Percentiles rank a stretch among this genome's conserved stretches.
Evolutionary conservation across 2,888 invertebrate genomes (phyloP).

Genomic region (Sisyra terminalis): DNA sequence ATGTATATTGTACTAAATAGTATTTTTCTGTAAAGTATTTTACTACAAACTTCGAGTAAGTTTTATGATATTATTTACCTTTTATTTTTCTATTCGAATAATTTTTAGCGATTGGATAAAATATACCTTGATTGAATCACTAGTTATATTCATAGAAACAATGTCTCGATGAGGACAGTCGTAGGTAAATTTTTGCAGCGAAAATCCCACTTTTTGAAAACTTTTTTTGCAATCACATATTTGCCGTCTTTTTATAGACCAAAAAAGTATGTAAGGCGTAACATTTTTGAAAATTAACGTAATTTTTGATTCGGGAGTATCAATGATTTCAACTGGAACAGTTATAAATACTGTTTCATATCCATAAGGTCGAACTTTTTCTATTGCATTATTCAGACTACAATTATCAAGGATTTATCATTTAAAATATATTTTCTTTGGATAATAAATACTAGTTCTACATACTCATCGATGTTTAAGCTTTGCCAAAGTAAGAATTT

Average conservation of each 20-base stretch:
- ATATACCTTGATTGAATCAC: slow-evolving; percentile 19
- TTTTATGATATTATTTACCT: no score
- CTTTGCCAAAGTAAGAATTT: slow-evolving; percentile 26
- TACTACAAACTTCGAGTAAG: no score
- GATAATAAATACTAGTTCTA: no score
- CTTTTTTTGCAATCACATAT: slow-evolving; percentile 21
- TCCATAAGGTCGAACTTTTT: slow-evolving; percentile 15
- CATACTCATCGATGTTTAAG: slow-evolving; percentile 25
- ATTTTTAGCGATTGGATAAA: no score
- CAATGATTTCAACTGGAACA: slow-evolving; percentile 20
- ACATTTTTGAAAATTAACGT: slow-evolving; percentile 21
- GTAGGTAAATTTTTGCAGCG: slow-evolving; percentile 17
- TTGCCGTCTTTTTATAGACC: slow-evolving; percentile 20
- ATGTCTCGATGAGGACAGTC: slow-evolving; percentile 24
- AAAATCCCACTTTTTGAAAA: slow-evolving; percentile 15
- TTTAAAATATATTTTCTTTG: slow-evolving; percentile 7
- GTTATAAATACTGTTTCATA: slow-evolving; percentile 15
- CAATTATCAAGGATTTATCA: slow-evolving; percentile 9
- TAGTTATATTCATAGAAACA: slow-evolving; percentile 18
- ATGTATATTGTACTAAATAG: no score
- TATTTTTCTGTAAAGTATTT: no score
- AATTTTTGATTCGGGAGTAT: slow-evolving; percentile 17
- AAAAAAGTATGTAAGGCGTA: slow-evolving; percentile 15
- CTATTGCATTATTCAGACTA: slow-evolving; percentile 20
- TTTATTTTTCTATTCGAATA: no score